Conservation (phyloP, 2,797 vertebrate species). For the Etheostoma perlongum region DNA sequence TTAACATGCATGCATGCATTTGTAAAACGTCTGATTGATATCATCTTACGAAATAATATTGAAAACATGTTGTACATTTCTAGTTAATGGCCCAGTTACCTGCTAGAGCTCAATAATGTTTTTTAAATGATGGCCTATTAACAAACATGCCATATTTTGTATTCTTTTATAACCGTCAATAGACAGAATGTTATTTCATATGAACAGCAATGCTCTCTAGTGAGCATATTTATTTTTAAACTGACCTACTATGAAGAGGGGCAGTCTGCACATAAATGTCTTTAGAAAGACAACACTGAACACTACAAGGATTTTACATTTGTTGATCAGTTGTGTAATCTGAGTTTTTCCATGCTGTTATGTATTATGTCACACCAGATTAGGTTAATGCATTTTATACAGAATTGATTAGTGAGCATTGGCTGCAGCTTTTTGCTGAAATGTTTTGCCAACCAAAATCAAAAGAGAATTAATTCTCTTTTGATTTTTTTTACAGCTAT, state of each 20-base stretch:
- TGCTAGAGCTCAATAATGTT: background rate
- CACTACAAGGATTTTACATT: background rate
- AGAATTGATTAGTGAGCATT: background rate
- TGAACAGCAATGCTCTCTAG: background rate
- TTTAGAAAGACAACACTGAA: conserved; percentile 13
- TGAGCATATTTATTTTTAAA: conserved; percentile 50
- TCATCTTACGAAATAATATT: background rate
- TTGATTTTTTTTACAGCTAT: background rate
- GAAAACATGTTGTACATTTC: background rate
- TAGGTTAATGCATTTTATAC: background rate
- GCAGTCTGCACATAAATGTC: conserved; percentile 23
- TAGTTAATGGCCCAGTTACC: background rate
- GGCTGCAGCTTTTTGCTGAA: background rate
- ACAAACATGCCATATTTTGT: background rate
- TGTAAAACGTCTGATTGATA: background rate
- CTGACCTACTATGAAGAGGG: conserved; percentile 46
- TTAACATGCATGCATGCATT: conserved; percentile 23
- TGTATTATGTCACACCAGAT: background rate
- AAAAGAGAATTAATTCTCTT: background rate
- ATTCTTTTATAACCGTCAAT: conserved; percentile 15
- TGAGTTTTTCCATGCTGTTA: background rate
- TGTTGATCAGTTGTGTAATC: background rate
- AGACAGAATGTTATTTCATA: background rate
- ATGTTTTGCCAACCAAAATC: background rate
- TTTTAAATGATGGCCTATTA: conserved; percentile 17